A percentile compares a stretch with the other conserved stretches of the same genome.
Conservation (phyloP, 2,797 vertebrate genomes). For the Syndactyla subalaris region DNA sequence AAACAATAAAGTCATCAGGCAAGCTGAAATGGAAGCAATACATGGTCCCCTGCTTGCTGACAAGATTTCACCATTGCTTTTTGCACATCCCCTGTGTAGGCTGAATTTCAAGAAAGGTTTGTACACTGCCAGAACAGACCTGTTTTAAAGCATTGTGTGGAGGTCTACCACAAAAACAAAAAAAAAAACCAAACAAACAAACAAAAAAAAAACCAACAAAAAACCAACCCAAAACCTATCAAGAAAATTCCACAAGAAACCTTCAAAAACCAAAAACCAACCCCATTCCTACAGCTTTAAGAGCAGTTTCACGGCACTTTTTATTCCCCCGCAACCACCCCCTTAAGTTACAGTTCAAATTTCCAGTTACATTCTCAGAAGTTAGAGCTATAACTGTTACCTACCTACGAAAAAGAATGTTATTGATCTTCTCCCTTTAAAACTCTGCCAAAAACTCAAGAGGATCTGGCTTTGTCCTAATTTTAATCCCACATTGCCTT, state of each 20-base stretch:
- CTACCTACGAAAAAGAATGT: neutral
- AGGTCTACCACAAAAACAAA: neutral
- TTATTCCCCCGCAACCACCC: neutral
- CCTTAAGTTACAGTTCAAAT: neutral
- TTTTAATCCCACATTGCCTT: neutral
- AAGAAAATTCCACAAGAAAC: neutral
- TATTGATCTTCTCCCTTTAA: neutral
- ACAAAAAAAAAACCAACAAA: too few relatives aligned
- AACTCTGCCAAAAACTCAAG: neutral
- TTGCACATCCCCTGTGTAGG: neutral
- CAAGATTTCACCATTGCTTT: neutral
- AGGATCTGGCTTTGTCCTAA: neutral
- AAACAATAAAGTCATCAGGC: slow-evolving; percentile 52
- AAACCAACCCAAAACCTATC: neutral
- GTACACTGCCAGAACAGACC: neutral
- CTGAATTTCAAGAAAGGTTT: neutral
- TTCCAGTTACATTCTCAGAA: neutral
- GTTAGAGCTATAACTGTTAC: neutral
- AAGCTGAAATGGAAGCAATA: neutral
- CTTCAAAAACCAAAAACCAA: neutral
- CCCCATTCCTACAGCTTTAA: neutral
- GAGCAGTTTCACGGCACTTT: neutral
- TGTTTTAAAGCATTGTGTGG: neutral
- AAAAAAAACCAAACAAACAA: neutral
- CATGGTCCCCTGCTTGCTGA: neutral